A percentile compares a stretch with the other conserved stretches of the same genome.
These are phyloP conservation scores for Solenodon paradoxus DNA, from an alignment of 2,113 vertebrate species.

Conservation along the genomic window DNA sequence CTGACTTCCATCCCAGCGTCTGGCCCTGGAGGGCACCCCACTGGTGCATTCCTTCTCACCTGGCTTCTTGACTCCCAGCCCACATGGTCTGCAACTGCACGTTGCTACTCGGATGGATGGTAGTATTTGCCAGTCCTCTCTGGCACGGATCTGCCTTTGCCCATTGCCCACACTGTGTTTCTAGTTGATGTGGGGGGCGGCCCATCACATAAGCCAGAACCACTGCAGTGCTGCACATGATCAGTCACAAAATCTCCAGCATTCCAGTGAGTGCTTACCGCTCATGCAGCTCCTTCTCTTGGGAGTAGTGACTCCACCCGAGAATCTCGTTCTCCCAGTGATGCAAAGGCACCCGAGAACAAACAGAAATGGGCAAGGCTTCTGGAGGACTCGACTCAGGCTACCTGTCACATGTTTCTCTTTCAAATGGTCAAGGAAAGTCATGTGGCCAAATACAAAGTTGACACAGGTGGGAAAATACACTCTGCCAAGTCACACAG, in stretches of 20 bases:
- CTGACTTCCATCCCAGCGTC: not conserved
- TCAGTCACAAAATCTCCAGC: not conserved
- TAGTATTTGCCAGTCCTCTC: not conserved
- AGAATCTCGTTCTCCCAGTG: not conserved
- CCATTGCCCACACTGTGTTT: not conserved
- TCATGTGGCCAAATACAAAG: not conserved
- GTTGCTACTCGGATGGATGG: not conserved
- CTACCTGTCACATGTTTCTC: not conserved
- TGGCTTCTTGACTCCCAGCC: not conserved
- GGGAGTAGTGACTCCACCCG: not conserved
- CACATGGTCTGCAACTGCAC: not conserved
- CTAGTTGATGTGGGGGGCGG: not conserved
- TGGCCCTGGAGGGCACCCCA: not conserved
- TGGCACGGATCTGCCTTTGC: not conserved
- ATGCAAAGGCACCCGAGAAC: not conserved
- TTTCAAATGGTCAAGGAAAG: not conserved
- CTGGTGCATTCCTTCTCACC: not conserved
- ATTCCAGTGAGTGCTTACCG: not conserved
- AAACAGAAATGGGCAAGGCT: not conserved
- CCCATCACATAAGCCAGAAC: not conserved
- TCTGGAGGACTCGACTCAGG: not conserved
- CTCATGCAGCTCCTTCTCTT: not conserved
- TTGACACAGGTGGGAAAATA: not conserved
- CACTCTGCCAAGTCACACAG: not conserved
- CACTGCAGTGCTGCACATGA: not conserved